Evolutionary conservation across 2,888 invertebrate species (phyloP).

Genomic region (Ditylenchus weischeri): DNA sequence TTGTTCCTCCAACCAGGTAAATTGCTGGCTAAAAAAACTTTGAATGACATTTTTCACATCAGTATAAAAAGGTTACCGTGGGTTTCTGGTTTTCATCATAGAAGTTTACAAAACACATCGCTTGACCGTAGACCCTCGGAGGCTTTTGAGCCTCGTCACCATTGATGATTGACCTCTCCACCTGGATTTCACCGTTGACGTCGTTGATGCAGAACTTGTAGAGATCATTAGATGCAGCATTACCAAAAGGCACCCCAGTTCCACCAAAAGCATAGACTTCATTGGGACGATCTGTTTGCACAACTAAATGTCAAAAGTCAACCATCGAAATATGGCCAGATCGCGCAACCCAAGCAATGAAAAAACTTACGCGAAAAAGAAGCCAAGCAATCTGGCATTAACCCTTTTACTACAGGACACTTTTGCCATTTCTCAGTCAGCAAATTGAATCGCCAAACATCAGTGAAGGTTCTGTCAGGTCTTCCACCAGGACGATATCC

Average conservation of each 20-base stretch:
- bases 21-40: slow-evolving; percentile 15
- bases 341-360: slow-evolving; percentile 1
- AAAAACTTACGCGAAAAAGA: slow-evolving; percentile 41
- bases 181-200: slow-evolving; percentile 11
- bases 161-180: slow-evolving; percentile 12
- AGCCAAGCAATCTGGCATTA: slow-evolving; percentile 39
- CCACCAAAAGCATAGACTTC: slow-evolving; percentile 39
- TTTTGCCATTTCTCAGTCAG: slow-evolving; percentile 39
- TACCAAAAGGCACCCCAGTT: slow-evolving; percentile 41
- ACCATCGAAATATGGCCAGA: background rate
- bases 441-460: slow-evolving; percentile 44
- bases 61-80: too few species aligned
- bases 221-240: slow-evolving; percentile 30
- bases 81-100: too few species aligned
- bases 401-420: slow-evolving; percentile 23
- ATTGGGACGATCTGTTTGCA: slow-evolving; percentile 23
- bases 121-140: slow-evolving; percentile 30
- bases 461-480: slow-evolving; percentile 23
- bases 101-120: slow-evolving; percentile 11
- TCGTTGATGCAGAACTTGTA: slow-evolving; percentile 25
- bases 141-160: slow-evolving; percentile 12
- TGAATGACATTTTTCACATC: too few species aligned
- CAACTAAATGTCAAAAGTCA: background rate
- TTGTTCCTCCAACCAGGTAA: slow-evolving; percentile 47
- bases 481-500: slow-evolving; percentile 33